Evolutionary conservation across 2,113 vertebrate species (phyloP).

Genomic region (Picathartes gymnocephalus): DNA sequence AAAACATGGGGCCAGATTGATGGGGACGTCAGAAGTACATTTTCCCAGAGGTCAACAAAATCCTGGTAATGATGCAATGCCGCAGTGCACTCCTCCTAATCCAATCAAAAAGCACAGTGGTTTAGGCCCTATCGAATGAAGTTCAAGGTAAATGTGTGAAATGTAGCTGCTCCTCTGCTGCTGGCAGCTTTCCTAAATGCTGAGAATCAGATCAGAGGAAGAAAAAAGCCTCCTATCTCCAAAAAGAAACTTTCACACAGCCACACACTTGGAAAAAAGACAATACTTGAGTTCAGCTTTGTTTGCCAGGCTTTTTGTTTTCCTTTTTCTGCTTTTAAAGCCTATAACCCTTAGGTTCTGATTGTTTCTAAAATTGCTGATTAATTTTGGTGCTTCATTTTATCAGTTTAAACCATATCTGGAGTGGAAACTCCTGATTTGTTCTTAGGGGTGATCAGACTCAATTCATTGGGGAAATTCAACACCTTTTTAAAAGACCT

Average conservation of each 20-base stretch:
- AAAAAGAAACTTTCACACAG: not conserved
- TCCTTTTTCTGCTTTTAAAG: not conserved
- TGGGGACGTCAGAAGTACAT: not conserved
- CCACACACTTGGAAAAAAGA: not conserved
- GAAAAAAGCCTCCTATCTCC: not conserved
- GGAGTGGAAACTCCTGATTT: not conserved
- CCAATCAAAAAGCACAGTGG: not conserved
- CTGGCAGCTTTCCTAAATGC: slow-evolving; percentile 49
- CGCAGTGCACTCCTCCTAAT: not conserved
- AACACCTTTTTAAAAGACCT: not conserved
- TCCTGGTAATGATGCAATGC: slow-evolving; percentile 27
- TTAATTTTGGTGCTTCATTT: not conserved
- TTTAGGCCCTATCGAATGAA: slow-evolving; percentile 20
- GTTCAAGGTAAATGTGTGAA: slow-evolving; percentile 39
- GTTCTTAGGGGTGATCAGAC: not conserved
- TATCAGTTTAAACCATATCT: not conserved
- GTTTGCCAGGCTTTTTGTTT: not conserved
- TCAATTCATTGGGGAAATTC: not conserved
- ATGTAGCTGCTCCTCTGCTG: not conserved
- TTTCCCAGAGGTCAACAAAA: slow-evolving; percentile 17
- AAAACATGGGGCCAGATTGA: not conserved
- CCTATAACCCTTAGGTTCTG: not conserved
- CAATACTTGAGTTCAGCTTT: not conserved
- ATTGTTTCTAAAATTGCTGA: not conserved
- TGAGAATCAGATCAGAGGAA: not conserved